Evolutionary conservation across 2,797 vertebrate species (phyloP), one percentile per base, ranked within the genome.

Genomic region (Parambassis ranga): DNA sequence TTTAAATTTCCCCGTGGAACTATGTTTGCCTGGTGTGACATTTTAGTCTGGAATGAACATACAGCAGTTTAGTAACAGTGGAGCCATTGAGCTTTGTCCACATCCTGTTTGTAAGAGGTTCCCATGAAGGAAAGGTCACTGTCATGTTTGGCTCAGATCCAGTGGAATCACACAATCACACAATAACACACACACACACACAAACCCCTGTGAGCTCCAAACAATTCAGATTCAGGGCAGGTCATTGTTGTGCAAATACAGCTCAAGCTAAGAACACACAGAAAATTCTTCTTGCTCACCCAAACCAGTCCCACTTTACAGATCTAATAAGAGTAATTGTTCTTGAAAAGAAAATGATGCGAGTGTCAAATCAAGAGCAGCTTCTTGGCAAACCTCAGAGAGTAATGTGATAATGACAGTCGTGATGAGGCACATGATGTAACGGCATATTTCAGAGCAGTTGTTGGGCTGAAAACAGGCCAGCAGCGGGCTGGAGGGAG

Each of bases 81-180:
- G 67, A 58, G 56, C 71, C 67, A 43, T 51, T 44, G 64, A 82
- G 65, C 44, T 23, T 32, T 1, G 7, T 76, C 60, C 71, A 78
- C 80, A 75, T 91, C 90, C 87, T 88, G 86, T 89, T 86, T 82
- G 77, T 8, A 16, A 42, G 69, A 55, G 39, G 79, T 71, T 85
- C 82, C 72, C 71, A 56, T 72, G 71, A 64, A 52, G 57, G 55
- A 69, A 67, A 81, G 76, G 82, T 86, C 81, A 68, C 67, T 82
- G 77, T 84, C 81, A 81, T 78, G 65, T 75, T 77, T 89, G 84
- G 86, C 83, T 27, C n/a, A 0, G 48, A 31, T 81, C 87, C 86
- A 90, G 62, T 19, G 58, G 64, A 83, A 79, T 44, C 81, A 56
- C 19, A 71, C 38, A 5, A 56, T 46, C 47, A 56, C 63, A 44